These are phyloP conservation scores for Gymnobelideus leadbeateri DNA, from an alignment of 2,113 vertebrate species.

Conservation along the genomic window DNA sequence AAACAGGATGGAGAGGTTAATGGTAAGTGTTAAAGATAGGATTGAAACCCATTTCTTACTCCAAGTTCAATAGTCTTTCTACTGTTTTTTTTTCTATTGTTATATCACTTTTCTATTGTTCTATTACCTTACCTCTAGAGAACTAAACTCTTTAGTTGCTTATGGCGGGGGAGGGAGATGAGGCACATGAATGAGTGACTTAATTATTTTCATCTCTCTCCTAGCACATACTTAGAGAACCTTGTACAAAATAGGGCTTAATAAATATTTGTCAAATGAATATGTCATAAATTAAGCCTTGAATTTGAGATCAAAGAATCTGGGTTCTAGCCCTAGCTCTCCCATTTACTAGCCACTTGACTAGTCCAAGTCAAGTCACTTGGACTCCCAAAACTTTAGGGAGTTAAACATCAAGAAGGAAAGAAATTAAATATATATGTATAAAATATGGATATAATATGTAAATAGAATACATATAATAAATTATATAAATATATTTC, in stretches of 20 bases:
- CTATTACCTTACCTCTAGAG: neutral
- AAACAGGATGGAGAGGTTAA: neutral
- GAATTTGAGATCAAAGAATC: too few relatives aligned
- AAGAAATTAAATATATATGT: neutral
- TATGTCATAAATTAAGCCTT: too few relatives aligned
- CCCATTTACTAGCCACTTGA: neutral
- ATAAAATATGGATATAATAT: too few relatives aligned
- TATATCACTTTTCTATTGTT: neutral
- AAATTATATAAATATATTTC: too few relatives aligned
- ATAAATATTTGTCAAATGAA: too few relatives aligned
- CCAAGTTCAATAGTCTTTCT: neutral
- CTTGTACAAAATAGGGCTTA: neutral
- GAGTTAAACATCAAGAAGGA: neutral
- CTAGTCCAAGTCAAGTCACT: neutral
- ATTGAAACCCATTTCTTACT: neutral
- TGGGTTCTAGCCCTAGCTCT: too few relatives aligned
- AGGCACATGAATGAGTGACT: neutral
- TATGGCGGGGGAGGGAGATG: neutral
- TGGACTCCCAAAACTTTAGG: neutral
- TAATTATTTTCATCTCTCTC: neutral
- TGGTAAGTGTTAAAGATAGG: neutral
- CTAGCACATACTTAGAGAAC: neutral
- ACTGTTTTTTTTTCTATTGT: neutral
- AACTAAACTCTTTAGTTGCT: neutral
- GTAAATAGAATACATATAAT: too few relatives aligned